Conservation (phyloP, 2,113 vertebrate species). For the Phyllostomus hastatus region DNA sequence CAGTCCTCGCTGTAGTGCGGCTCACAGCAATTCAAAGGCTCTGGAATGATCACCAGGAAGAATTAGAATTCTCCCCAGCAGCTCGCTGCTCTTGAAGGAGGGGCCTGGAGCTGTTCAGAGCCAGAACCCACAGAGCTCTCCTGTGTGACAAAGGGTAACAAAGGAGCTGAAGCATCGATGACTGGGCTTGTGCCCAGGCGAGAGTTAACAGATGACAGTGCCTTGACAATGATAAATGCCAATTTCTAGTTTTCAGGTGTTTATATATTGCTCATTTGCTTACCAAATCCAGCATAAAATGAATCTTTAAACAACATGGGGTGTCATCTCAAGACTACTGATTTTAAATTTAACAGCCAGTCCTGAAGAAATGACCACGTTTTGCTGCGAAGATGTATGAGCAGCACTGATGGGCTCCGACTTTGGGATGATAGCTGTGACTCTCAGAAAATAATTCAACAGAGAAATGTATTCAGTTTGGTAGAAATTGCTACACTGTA, state of each 20-base stretch:
- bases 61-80: too few species aligned
- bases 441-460: background rate
- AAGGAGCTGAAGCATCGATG: accelerated
- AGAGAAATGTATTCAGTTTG: background rate
- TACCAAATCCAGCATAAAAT: background rate
- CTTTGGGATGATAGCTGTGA: background rate
- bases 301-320: background rate
- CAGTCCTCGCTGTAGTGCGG: too few species aligned
- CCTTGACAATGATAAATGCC: too few species aligned
- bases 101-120: accelerated
- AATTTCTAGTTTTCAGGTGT: too few species aligned
- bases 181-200: too few species aligned
- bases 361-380: background rate
- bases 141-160: background rate
- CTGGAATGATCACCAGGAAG: accelerated
- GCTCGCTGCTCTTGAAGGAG: accelerated
- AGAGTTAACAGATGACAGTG: background rate
- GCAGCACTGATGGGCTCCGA: too few species aligned
- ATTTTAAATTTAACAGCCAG: background rate
- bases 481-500: background rate
- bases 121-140: background rate
- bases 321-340: background rate
- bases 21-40: accelerated
- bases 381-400: background rate
- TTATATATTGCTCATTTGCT: background rate